Percentiles rank a stretch among this genome's conserved stretches.
These are phyloP conservation scores for Balaeniceps rex DNA, from an alignment of 2,113 vertebrate species.

Conservation along the genomic window DNA sequence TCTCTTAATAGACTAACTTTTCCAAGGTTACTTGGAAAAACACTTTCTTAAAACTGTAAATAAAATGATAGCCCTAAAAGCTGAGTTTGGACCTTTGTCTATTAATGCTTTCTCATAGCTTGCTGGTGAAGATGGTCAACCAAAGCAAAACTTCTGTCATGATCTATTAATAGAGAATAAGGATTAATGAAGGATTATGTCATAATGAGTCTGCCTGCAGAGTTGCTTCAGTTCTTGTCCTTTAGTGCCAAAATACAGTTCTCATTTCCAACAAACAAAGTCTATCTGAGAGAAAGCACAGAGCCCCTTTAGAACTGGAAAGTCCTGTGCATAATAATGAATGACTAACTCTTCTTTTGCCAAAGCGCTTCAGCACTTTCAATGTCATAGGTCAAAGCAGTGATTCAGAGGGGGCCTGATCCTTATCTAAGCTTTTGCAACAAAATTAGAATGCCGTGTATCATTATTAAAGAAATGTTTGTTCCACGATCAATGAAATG, in stretches of 20 bases:
- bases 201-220: constrained; percentile 82
- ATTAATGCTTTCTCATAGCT: constrained; percentile 20
- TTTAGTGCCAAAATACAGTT: constrained; percentile 89
- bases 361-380: constrained; percentile 80
- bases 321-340: constrained; percentile 90
- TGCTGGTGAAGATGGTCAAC: constrained; percentile 71
- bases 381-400: constrained; percentile 88
- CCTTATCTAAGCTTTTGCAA: constrained; percentile 88
- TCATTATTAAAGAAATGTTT: constrained; percentile 95
- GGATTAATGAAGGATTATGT: constrained; percentile 89
- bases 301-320: constrained; percentile 78
- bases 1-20: neutral
- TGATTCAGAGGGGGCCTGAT: constrained; percentile 84
- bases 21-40: no score
- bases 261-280: constrained; percentile 92
- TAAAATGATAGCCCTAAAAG: constrained; percentile 25
- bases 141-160: constrained; percentile 76
- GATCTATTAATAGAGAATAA: constrained; percentile 85
- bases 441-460: constrained; percentile 77
- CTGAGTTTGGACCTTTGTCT: constrained; percentile 33
- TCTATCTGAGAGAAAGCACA: constrained; percentile 85
- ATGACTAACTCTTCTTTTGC: constrained; percentile 82
- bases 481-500: constrained; percentile 80
- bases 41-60: neutral
- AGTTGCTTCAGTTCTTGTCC: constrained; percentile 75